Base-by-base conservation (phyloP, 2,797 vertebrate genomes). In the Anableps anableps region DNA sequence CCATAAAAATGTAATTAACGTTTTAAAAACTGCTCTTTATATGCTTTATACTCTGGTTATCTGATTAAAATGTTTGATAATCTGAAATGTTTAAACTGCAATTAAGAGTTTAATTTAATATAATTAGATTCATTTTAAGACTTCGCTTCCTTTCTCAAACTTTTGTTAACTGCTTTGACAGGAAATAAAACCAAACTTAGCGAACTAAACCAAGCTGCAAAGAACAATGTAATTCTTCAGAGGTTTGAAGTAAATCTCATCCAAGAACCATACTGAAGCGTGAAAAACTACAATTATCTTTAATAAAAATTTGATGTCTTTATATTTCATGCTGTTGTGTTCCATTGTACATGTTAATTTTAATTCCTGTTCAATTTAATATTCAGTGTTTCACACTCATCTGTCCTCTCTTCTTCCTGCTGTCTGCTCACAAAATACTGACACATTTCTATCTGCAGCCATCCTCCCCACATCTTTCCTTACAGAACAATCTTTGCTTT, bases 401-500 rank as follows among this genome's bases (percentile, higher is more conserved):
- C 72, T 74, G 10, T 43, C 17, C 71, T 43, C 38, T 47, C 23
- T 70, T 82, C 68, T 78, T 31, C 50, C 70, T 48, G 43, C n/a
- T 72, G 60, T 55, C 5, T 47, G n/a, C 29, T 51, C 36, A 74
- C 14, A 62, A 81, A 58, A 71, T 13, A 48, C 53, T 29, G 26
- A 73, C n/a, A 73, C 76, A n/a, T 41, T 31, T 51, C 55, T 43
- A 43, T 66, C 76, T 80, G 73, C 43, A 38, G 41, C 45, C 79
- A 50, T 58, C 74, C 72, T 64, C 34, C 17, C 43, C 72, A 45
- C 53, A 75, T 79, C 76, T 48, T 48, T 41, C 62, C 74, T 78
- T 55, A 66, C 72, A 58, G 48, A 53, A 50, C 50, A 3, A 60
- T 82, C 78, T 75, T 26, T 50, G 43, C 41, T 80, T 55, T 77